A percentile compares a stretch with the other conserved stretches of the same genome.
These are phyloP conservation scores for Nematostella vectensis DNA, from an alignment of 92 coral and sea anemone species.

Conservation along the genomic window DNA sequence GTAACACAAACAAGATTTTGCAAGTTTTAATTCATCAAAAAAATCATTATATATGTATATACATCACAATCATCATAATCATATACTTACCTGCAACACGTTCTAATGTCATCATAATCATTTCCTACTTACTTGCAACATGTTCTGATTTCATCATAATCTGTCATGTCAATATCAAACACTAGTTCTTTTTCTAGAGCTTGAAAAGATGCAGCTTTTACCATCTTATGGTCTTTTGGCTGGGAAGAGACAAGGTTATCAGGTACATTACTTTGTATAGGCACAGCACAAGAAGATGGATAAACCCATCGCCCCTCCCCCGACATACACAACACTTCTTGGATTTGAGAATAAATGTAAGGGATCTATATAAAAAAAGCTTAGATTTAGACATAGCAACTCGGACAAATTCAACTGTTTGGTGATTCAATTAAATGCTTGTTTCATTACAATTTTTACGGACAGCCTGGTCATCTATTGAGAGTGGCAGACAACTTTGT, in stretches of 20 bases:
- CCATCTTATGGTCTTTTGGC: conserved; percentile 97
- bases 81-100: too few species aligned
- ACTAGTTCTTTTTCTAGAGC: conserved; percentile 93
- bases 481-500: too few species aligned
- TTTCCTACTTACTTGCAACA: conserved; percentile 99
- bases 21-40: not conserved
- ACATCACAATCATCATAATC: too few species aligned
- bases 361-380: too few species aligned
- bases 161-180: conserved; percentile 99
- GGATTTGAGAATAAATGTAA: too few species aligned
- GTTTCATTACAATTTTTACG: too few species aligned
- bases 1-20: not conserved
- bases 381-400: too few species aligned
- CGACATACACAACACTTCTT: not conserved
- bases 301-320: not conserved
- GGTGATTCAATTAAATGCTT: too few species aligned
- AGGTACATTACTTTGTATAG: not conserved
- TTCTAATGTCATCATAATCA: too few species aligned
- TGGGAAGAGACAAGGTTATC: conserved; percentile 9
- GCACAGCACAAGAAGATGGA: not conserved
- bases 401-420: too few species aligned
- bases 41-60: too few species aligned
- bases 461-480: too few species aligned
- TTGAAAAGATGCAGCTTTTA: conserved; percentile 87
- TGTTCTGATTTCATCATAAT: conserved; percentile 93